Evolutionary conservation across 2,113 vertebrate species (phyloP).

Genomic region (Myotis yumanensis): DNA sequence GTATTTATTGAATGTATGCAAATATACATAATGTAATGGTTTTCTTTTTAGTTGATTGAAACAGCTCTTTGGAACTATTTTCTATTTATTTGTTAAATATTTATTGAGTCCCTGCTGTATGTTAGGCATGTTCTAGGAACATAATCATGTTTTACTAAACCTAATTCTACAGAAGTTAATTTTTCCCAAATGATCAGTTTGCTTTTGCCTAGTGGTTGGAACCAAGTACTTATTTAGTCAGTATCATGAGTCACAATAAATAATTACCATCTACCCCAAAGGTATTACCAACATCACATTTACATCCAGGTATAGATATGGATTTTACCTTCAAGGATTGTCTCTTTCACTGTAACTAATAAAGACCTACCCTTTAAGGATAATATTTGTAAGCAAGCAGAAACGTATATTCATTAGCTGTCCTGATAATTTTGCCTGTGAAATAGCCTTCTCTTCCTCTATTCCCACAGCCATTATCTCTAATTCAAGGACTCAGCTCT

Average conservation of each 20-base stretch:
- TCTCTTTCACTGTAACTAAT: not conserved
- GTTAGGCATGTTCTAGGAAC: not conserved
- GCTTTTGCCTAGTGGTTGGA: not conserved
- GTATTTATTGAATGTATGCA: not conserved
- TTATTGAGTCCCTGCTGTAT: not conserved
- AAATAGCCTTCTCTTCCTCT: not conserved
- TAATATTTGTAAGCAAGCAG: not conserved
- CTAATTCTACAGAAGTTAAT: not conserved
- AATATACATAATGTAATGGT: not conserved
- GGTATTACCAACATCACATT: not conserved
- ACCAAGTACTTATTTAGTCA: not conserved
- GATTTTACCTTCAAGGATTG: not conserved
- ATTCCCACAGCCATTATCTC: not conserved
- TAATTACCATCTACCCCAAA: not conserved
- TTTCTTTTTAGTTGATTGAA: slow-evolving; percentile 10
- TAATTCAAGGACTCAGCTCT: not conserved
- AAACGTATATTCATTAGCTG: not conserved
- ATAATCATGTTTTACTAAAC: slow-evolving; percentile 4
- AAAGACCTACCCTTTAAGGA: not conserved
- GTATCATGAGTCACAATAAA: not conserved
- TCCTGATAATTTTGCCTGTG: not conserved
- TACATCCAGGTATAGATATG: not conserved
- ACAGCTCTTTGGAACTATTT: not conserved
- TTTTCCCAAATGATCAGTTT: not conserved
- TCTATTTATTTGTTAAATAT: slow-evolving; percentile 25